Evolutionary conservation across 92 coral and sea anemone genomes (phyloP), one percentile per base, ranked within the genome.

Genomic region (Porites evermanni): DNA sequence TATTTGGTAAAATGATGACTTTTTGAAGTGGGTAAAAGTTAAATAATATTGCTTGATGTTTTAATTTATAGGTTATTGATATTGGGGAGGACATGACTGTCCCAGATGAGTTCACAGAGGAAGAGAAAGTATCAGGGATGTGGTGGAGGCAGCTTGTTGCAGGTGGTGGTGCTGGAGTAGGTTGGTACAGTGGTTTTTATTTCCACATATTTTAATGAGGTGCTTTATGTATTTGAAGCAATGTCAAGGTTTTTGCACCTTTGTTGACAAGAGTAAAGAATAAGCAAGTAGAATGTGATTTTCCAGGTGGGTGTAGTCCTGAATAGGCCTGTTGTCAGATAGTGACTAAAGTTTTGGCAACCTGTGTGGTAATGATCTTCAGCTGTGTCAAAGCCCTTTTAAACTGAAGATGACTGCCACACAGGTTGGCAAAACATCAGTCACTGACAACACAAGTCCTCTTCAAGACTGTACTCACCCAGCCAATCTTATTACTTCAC

Each of bases 71-170:
- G 99, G 89, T 86, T 63, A 91, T 97, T 53, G 99, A 97, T 79
- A 97, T 97, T 77, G 99, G 99, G 17, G 99, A 97, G 89, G 94
- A 97, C 74, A 95, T 97, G 94, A 86, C 95, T 8, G 89, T 97
- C 67, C 99, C 99, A 56, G 99, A 97, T 90, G 99, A 97, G 79
- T 97, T 97, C 78, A 97, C 99, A 53, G 98, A 95, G 80, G 98
- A 92, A 66, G 99, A 97, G 67, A 97, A 97, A 72, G 91, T 89
- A 18, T 91, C 99, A 50, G 99, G 99, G 18, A 89, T 95, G 96
- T 97, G 99, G 99, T 97, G 99, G 99, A 80, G 97, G 67, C 99
- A 97, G 91, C 80, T 97, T 26, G 97, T 97, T 0, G 98, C 96
- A 59, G 99, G 99, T 26, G 99, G 85, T 67, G 98, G 98, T 63